Conservation (phyloP, 2,888 invertebrate species). For the Apomyelois bistriatella region DNA sequence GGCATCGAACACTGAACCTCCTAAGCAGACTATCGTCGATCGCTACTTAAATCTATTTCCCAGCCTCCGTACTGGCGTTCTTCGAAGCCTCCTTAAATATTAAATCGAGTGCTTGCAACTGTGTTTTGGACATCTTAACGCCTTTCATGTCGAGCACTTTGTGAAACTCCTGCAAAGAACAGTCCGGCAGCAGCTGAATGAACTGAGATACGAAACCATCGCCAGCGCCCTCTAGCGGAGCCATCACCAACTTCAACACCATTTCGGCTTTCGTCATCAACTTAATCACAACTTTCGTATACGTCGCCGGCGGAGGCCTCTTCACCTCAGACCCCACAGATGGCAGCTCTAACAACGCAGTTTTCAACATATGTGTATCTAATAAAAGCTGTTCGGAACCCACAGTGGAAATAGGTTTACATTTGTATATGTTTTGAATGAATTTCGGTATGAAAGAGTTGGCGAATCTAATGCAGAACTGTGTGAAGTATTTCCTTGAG, state of each 20-base stretch:
- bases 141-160: constrained; percentile 98
- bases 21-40: too few relatives aligned
- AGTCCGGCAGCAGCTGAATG: constrained; percentile 92
- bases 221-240: constrained; percentile 85
- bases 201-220: constrained; percentile 94
- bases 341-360: constrained; percentile 95
- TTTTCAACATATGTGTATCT: constrained; percentile 96
- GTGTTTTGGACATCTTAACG: constrained; percentile 68
- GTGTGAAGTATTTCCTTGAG: constrained; percentile 98
- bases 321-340: constrained; percentile 93
- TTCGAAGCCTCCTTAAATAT: constrained; percentile 47
- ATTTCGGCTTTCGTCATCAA: constrained; percentile 99
- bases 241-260: constrained; percentile 99
- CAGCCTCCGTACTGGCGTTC: constrained; percentile 22
- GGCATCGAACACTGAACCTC: too few relatives aligned
- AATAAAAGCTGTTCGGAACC: constrained; percentile 97
- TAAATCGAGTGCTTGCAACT: constrained; percentile 49
- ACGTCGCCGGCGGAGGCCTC: constrained; percentile 93
- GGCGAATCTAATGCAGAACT: constrained; percentile 97
- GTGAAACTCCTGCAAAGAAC: constrained; percentile 93
- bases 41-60: constrained; percentile 2
- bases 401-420: constrained; percentile 91
- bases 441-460: constrained; percentile 97
- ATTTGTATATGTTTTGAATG: constrained; percentile 93
- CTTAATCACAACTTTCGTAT: constrained; percentile 89